These are phyloP conservation scores for Pandemis corylana DNA, from an alignment of 2,888 invertebrate genomes.

Conservation along the genomic window DNA sequence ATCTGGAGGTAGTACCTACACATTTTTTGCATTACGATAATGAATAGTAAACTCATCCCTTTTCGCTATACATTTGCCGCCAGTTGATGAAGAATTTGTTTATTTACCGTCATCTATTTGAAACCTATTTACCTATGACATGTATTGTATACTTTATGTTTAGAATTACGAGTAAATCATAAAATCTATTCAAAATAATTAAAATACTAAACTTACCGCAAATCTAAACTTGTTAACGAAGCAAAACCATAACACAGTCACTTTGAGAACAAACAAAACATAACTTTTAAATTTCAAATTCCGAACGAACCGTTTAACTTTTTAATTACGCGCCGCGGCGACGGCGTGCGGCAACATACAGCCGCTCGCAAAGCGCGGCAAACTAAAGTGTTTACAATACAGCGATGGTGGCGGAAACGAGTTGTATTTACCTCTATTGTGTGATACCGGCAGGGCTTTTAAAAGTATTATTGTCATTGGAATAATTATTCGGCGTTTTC, in stretches of 20 bases:
- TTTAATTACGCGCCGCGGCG: conserved; percentile 26
- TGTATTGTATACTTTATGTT: no score
- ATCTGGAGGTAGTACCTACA: no score
- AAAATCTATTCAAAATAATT: background rate
- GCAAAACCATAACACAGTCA: background rate
- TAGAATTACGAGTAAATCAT: background rate
- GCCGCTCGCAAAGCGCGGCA: conserved; percentile 40
- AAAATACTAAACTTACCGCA: conserved; percentile 4
- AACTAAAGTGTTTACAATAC: conserved; percentile 37
- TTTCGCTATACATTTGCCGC: no score
- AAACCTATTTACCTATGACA: no score
- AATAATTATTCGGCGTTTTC: conserved; percentile 19
- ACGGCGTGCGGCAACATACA: conserved; percentile 14
- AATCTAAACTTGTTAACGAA: conserved; percentile 3
- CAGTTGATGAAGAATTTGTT: no score
- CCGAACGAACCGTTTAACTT: conserved; percentile 24
- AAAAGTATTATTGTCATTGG: conserved; percentile 37
- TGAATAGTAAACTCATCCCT: no score
- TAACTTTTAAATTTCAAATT: conserved; percentile 16
- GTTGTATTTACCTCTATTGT: conserved; percentile 38
- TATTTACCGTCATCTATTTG: no score
- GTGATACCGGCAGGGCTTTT: conserved; percentile 16
- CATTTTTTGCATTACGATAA: no score
- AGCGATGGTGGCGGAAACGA: conserved; percentile 33
- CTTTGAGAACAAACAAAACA: conserved; percentile 17